Evolutionary conservation across 2,113 vertebrate genomes (phyloP).

Genomic region (Nettapus auritus): DNA sequence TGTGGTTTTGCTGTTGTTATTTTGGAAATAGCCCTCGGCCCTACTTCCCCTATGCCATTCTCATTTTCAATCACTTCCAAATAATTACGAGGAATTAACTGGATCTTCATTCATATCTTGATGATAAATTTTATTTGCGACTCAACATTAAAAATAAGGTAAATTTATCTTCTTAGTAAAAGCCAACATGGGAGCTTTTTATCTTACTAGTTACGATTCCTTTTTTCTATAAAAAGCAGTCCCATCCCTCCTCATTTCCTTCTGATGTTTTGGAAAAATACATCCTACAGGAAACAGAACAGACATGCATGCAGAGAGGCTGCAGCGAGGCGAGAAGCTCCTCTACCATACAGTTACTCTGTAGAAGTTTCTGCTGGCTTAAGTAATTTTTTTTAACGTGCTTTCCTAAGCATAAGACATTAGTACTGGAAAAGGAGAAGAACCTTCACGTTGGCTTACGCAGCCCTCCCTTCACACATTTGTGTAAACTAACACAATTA

Average conservation of each 20-base stretch:
- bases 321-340: not conserved
- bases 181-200: not conserved
- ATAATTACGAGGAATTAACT: not conserved
- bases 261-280: constrained; percentile 58
- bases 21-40: not conserved
- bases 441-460: not conserved
- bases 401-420: not conserved
- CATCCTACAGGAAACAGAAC: constrained; percentile 55
- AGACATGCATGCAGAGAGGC: constrained; percentile 25
- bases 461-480: not conserved
- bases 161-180: not conserved
- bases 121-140: not conserved
- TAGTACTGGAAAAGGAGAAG: not conserved
- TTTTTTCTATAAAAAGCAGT: constrained; percentile 48
- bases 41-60: not conserved
- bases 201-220: not conserved
- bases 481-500: not conserved
- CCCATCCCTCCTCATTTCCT: constrained; percentile 65
- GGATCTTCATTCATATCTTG: not conserved
- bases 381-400: not conserved
- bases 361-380: not conserved
- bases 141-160: not conserved
- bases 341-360: not conserved
- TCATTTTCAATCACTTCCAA: not conserved
- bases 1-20: not conserved